Evolutionary conservation across 2,888 invertebrate species (phyloP).

Genomic region (Cartodere bifasciata): DNA sequence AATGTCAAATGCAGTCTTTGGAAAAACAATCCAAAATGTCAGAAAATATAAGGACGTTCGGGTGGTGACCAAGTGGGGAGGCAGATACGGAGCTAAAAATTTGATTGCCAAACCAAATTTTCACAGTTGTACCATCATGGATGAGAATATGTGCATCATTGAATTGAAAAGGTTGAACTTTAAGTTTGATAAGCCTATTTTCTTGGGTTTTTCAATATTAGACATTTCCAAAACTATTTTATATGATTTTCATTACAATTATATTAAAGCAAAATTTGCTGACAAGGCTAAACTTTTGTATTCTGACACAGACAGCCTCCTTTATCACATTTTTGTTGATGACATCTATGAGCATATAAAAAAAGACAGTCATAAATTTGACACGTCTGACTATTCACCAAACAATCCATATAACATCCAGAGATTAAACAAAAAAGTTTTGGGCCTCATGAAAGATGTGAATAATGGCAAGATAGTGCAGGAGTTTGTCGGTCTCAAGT

Average conservation of each 20-base stretch:
- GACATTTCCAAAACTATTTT: conserved; percentile 5
- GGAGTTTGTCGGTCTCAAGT: conserved; percentile 2
- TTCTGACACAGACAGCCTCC: conserved; percentile 3
- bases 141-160: conserved; percentile 1
- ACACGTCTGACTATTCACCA: conserved; percentile 2
- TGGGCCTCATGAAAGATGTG: conserved; percentile 15
- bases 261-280: conserved; percentile 1
- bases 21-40: conserved; percentile 4
- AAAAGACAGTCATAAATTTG: conserved; percentile 7
- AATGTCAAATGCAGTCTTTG: conserved; percentile 7
- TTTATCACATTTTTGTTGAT: not conserved
- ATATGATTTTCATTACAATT: conserved; percentile 3
- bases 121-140: not conserved
- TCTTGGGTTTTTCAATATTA: conserved; percentile 5
- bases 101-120: conserved; percentile 2
- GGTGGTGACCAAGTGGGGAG: not conserved
- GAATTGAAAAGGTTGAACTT: conserved; percentile 2
- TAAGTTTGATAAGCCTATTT: conserved; percentile 7
- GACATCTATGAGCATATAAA: conserved; percentile 1
- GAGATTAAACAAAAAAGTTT: conserved; percentile 18
- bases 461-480: not conserved
- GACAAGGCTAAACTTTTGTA: not conserved
- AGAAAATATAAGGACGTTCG: not conserved
- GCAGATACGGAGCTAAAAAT: conserved; percentile 2
- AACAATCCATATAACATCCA: conserved; percentile 14